phyloP scores from a whole-genome alignment of 1,140 invertebrate genomes.

The Ceratoteleas bidentatus region DNA sequence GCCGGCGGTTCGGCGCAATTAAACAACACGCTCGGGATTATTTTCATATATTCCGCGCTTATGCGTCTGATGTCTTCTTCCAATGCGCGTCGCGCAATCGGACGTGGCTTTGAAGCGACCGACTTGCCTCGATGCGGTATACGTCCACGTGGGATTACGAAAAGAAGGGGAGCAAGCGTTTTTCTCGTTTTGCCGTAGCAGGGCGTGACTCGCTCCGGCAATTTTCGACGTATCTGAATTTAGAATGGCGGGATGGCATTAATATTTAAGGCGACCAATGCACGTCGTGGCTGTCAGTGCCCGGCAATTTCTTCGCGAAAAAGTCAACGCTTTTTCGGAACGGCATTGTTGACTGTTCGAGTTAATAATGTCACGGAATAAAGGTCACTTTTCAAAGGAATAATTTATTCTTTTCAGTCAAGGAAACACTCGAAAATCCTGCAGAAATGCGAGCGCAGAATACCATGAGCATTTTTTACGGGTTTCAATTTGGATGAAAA shows the following conservation, averaged over 20 bases:
- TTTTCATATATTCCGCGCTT: slow-evolving; percentile 32
- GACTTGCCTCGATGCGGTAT: slow-evolving; percentile 35
- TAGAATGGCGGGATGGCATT: slow-evolving; percentile 52
- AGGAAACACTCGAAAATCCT: not conserved
- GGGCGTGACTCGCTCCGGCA: slow-evolving; percentile 49
- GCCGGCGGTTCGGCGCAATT: not conserved
- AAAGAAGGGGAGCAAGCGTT: slow-evolving; percentile 33
- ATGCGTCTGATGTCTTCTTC: slow-evolving; percentile 50
- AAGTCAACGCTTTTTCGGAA: slow-evolving; percentile 10
- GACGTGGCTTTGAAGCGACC: slow-evolving; percentile 35
- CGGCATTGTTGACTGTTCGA: slow-evolving; percentile 26
- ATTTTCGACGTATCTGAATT: slow-evolving; percentile 44
- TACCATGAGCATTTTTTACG: too few species aligned
- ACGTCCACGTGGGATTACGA: slow-evolving; percentile 51
- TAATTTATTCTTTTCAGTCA: not conserved
- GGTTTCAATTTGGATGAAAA: too few species aligned
- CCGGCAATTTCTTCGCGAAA: slow-evolving; percentile 27
- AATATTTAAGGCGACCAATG: slow-evolving; percentile 52
- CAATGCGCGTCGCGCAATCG: not conserved
- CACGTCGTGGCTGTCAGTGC: slow-evolving; percentile 10
- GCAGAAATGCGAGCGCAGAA: too few species aligned
- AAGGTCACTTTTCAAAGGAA: slow-evolving; percentile 10
- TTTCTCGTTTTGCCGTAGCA: slow-evolving; percentile 29
- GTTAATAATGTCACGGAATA: slow-evolving; percentile 8
- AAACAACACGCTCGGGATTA: slow-evolving; percentile 14